These are phyloP conservation scores for Chironomus riparius DNA, from an alignment of 2,888 invertebrate genomes.

Conservation along the genomic window DNA sequence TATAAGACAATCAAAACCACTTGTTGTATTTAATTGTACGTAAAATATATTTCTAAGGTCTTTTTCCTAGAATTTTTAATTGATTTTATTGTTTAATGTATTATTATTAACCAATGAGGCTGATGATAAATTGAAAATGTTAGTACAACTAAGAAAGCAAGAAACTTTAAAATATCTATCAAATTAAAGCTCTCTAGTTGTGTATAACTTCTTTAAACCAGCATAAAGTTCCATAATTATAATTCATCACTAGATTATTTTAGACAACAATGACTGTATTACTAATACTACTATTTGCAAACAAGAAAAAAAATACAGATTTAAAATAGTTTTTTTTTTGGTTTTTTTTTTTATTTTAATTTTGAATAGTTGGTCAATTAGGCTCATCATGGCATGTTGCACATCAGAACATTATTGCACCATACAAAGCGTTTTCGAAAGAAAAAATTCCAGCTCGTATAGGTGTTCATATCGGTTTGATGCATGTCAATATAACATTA, in stretches of 20 bases:
- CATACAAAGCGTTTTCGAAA: conserved; percentile 83
- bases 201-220: background rate
- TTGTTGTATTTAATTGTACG: background rate
- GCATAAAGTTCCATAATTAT: background rate
- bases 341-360: background rate
- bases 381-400: conserved; percentile 93
- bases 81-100: background rate
- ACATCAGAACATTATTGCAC: conserved; percentile 66
- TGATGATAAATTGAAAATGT: too few relatives aligned
- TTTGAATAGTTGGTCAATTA: conserved; percentile 66
- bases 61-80: background rate
- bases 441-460: conserved; percentile 82
- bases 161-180: too few relatives aligned
- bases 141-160: too few relatives aligned
- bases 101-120: too few relatives aligned
- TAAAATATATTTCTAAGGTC: background rate
- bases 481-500: conserved; percentile 91
- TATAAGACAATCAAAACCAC: background rate
- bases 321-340: background rate
- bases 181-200: background rate
- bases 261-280: too few relatives aligned
- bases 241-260: background rate
- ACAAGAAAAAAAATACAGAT: background rate
- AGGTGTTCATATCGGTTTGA: conserved; percentile 85
- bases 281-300: background rate